Percentiles rank a stretch among this genome's conserved stretches.
phyloP scores from a whole-genome alignment of 2,888 invertebrate species.

The Notodonta dromedarius region DNA sequence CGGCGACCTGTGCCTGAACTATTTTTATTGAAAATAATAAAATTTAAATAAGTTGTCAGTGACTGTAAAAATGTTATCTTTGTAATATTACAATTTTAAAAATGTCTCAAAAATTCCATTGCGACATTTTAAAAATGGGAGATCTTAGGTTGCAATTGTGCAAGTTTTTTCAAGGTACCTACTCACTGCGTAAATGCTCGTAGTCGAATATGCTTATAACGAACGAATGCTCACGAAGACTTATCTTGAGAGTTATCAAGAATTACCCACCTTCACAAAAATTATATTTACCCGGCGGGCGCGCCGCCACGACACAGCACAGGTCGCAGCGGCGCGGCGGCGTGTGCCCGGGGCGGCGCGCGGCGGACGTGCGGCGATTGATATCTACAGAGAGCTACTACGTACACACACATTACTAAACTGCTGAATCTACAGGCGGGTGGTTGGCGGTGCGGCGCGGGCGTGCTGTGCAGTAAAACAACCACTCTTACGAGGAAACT shows the following conservation, averaged over 20 bases:
- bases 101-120: too few species aligned
- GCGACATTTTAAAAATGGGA: too few species aligned
- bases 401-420: not conserved
- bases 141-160: too few species aligned
- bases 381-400: not conserved
- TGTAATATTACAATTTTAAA: too few species aligned
- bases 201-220: too few species aligned
- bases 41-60: conserved; percentile 3
- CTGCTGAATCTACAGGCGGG: conserved; percentile 1
- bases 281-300: too few species aligned
- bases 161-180: too few species aligned
- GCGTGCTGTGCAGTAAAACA: conserved; percentile 66
- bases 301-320: too few species aligned
- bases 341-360: not conserved
- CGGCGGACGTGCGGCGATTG: not conserved
- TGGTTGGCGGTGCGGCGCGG: conserved; percentile 1
- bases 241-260: too few species aligned
- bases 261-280: too few species aligned
- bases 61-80: not conserved
- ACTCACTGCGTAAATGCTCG: too few species aligned
- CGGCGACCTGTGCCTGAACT: not conserved
- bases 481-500: conserved; percentile 57
- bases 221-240: too few species aligned
- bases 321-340: not conserved
- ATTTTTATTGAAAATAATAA: not conserved